Base-by-base conservation (phyloP, 2,888 invertebrate genomes). In the Calameuta idolon region DNA sequence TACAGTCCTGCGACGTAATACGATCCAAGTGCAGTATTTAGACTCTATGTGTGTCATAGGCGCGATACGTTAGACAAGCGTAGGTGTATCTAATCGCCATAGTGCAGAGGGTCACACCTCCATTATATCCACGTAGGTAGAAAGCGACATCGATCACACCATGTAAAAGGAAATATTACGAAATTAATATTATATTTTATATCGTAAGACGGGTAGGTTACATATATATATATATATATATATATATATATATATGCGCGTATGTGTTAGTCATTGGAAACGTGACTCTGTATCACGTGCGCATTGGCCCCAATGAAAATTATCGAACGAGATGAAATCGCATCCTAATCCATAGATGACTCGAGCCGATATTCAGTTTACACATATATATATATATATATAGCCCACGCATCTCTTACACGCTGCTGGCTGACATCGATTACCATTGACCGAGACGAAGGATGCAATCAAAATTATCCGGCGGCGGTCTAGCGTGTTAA, bases 381-480 rank as follows among this genome's bases (percentile, higher is more conserved):
- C n/a, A n/a, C 1, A 9, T 37, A 12, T 37, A 12, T 40, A 9
- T 55, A 15, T 40, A 23, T 55, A 5, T 55, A 55, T 55, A 55
- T 23, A 23, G 5, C 31, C 33, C 31, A 34, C 71, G 71, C 34
- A 71, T 71, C 31, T 71, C 71, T 34, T 23, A 71, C 34, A 34
- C n/a, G 31, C 69, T 71, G 31, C 69, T 71, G n/a, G 30, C 34
- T 23, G 71, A 71, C 75, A 76, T 79, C 76, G 76, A 76, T 76
- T 79, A 76, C 79, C 76, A 74, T 75, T 74, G 73, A 76, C 69
- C 79, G 73, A 79, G 76, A 76, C 69, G 23, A 75, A 77, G 75
- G 55, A 34, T 75, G 69, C 31, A 73, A 76, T 69, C 74, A 12
- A 40, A 69, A 74, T 34, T 30, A 74, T 34, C 74, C 74, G 34